These are phyloP conservation scores for Ceraclea dissimilis DNA, from an alignment of 2,888 invertebrate genomes.

Conservation along the genomic window DNA sequence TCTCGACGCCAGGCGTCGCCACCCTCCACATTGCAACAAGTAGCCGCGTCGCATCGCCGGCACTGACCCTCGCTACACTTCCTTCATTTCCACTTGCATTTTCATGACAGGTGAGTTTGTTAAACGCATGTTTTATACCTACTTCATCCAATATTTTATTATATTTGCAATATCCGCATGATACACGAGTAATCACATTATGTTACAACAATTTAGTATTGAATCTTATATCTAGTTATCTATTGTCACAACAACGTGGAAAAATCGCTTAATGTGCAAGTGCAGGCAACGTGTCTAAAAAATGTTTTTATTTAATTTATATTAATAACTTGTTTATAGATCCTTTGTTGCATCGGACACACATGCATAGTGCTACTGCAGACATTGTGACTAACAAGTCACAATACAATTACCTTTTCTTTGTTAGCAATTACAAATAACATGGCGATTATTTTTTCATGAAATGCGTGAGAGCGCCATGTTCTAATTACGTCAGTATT, in stretches of 20 bases:
- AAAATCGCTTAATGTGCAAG: no score
- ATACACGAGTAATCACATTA: no score
- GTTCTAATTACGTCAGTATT: conserved; percentile 46
- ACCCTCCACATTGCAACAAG: conserved; percentile 29
- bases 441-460: conserved; percentile 23
- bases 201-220: no score
- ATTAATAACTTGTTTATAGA: not conserved
- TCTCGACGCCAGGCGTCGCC: conserved; percentile 43
- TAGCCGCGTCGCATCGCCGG: conserved; percentile 30
- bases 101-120: conserved; percentile 15
- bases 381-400: not conserved
- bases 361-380: not conserved
- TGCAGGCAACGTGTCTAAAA: not conserved
- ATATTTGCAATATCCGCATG: no score
- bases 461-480: conserved; percentile 46
- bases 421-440: conserved; percentile 18
- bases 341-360: not conserved
- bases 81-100: conserved; percentile 2
- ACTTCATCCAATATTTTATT: not conserved
- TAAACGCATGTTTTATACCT: conserved; percentile 1
- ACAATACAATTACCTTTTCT: conserved; percentile 1
- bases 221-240: not conserved
- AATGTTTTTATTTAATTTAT: not conserved
- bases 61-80: conserved; percentile 23
- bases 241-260: no score